phyloP scores from a whole-genome alignment of 2,113 vertebrate species.

The Pan paniscus region DNA sequence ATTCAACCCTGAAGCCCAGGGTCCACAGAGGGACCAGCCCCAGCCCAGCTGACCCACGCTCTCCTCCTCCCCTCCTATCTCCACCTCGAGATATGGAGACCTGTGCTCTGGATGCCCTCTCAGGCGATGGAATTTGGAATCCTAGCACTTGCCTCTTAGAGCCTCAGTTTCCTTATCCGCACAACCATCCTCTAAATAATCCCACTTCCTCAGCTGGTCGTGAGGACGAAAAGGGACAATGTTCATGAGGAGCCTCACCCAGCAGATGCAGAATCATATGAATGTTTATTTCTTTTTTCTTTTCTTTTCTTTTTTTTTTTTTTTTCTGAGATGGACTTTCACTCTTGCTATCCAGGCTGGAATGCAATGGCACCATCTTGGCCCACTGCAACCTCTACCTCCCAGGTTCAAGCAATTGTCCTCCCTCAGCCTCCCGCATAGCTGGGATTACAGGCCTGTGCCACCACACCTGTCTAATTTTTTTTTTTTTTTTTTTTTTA shows the following conservation, averaged over 20 bases:
- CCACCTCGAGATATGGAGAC: rapidly evolving
- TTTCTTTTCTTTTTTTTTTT: background rate
- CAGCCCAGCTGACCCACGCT: background rate
- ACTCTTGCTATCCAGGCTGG: no score
- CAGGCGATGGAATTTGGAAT: rapidly evolving
- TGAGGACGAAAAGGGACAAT: background rate
- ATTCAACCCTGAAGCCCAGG: background rate
- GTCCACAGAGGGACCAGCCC: background rate
- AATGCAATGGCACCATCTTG: rapidly evolving
- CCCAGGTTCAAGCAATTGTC: rapidly evolving
- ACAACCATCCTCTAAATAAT: background rate
- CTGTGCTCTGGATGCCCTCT: rapidly evolving
- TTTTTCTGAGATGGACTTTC: no score
- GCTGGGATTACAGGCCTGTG: no score
- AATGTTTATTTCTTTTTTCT: background rate
- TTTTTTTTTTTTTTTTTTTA: no score
- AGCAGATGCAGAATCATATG: background rate
- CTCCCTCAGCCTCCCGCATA: no score
- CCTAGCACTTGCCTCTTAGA: background rate
- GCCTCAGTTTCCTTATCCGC: background rate
- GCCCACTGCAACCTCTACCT: no score
- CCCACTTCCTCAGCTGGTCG: background rate
- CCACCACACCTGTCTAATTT: no score
- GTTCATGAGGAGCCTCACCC: rapidly evolving
- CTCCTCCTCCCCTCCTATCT: rapidly evolving